These are phyloP conservation scores for Eledone cirrhosa DNA, from an alignment of 2,888 invertebrate genomes.

Conservation along the genomic window DNA sequence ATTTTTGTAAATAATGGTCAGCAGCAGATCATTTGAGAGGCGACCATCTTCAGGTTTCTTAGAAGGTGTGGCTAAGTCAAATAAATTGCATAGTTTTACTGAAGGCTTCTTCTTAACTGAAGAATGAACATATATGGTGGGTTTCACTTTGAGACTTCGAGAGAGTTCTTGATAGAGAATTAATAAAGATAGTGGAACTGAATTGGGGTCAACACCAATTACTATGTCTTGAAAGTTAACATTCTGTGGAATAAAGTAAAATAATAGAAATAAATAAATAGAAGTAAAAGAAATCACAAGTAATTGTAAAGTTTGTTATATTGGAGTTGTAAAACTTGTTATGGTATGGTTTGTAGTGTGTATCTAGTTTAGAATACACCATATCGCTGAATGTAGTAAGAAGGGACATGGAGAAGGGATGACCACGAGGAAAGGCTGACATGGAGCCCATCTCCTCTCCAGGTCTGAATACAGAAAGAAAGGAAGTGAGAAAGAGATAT, in stretches of 20 bases:
- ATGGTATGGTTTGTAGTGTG: too few relatives aligned
- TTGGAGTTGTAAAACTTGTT: too few relatives aligned
- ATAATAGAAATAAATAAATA: conserved; percentile 13
- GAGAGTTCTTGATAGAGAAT: conserved; percentile 72
- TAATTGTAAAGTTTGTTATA: too few relatives aligned
- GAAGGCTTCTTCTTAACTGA: conserved; percentile 68
- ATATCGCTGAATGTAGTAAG: too few relatives aligned
- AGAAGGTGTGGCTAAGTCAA: conserved; percentile 35
- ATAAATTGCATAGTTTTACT: conserved; percentile 30
- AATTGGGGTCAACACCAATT: conserved; percentile 74
- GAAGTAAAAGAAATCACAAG: background rate
- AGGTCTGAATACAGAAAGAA: too few relatives aligned
- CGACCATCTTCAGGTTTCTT: conserved; percentile 61
- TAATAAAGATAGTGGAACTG: conserved; percentile 76
- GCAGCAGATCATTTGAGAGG: conserved; percentile 68
- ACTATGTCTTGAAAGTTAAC: conserved; percentile 72
- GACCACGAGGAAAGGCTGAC: too few relatives aligned
- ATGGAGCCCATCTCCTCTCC: too few relatives aligned
- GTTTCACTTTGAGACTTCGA: conserved; percentile 69
- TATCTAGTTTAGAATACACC: too few relatives aligned
- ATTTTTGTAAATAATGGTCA: conserved; percentile 81
- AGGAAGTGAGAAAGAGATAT: too few relatives aligned
- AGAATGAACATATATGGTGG: conserved; percentile 75
- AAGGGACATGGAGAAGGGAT: too few relatives aligned
- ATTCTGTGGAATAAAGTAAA: conserved; percentile 66